Percentiles rank a stretch among this genome's conserved stretches.
phyloP scores from a whole-genome alignment of 2,888 invertebrate genomes.

The Callinectes sapidus region DNA sequence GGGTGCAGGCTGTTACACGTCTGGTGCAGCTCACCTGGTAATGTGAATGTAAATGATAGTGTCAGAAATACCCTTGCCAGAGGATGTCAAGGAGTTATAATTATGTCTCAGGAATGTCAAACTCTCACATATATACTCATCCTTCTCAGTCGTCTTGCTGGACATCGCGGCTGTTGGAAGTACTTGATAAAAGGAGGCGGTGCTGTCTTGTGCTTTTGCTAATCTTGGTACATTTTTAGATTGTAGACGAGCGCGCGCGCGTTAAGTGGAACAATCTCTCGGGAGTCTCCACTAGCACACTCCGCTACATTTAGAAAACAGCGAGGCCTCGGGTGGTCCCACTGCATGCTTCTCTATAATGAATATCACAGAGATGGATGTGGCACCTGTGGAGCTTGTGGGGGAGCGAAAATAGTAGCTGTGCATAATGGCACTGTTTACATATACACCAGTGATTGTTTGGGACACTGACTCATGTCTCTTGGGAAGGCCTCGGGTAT shows the following conservation, averaged over 20 bases:
- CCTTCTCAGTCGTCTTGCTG: neutral
- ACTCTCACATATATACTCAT: neutral
- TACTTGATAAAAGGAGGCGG: neutral
- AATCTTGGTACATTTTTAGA: neutral
- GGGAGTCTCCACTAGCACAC: neutral
- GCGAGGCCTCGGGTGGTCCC: neutral
- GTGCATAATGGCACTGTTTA: neutral
- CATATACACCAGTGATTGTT: neutral
- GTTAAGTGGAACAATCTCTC: conserved; percentile 22
- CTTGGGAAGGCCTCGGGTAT: neutral
- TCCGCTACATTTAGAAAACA: conserved; percentile 21
- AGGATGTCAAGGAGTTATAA: conserved; percentile 12
- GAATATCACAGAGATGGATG: neutral
- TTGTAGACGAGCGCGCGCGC: conserved; percentile 3
- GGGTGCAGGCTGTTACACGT: neutral
- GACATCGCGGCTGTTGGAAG: neutral
- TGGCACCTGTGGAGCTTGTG: neutral
- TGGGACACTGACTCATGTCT: conserved; percentile 9
- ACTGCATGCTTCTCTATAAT: conserved; percentile 12
- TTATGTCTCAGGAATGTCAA: conserved; percentile 5
- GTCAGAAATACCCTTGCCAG: neutral
- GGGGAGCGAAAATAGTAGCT: neutral
- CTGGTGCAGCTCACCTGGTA: neutral
- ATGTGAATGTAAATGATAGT: neutral
- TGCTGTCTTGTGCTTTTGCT: neutral